Evolutionary conservation across 2,888 invertebrate species (phyloP).

Genomic region (Uropetala carovei): DNA sequence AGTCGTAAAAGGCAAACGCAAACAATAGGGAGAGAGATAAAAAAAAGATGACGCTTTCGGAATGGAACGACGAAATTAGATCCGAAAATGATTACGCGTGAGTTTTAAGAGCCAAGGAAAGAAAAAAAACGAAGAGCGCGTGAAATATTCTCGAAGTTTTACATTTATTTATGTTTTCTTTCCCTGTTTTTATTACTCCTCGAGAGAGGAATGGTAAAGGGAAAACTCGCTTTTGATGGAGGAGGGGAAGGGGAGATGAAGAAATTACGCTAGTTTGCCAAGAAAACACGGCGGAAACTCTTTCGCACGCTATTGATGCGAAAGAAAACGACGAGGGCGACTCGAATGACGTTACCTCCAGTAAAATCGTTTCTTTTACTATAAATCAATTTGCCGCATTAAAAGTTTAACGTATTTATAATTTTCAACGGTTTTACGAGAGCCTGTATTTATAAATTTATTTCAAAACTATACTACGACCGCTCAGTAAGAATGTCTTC

Average conservation of each 20-base stretch:
- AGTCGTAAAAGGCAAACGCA: neutral
- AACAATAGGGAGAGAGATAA: slow-evolving; percentile 2
- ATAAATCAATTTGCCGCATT: too few species aligned
- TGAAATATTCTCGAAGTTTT: neutral
- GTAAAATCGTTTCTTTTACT: too few species aligned
- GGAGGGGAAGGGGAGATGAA: neutral
- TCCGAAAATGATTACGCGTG: slow-evolving; percentile 23
- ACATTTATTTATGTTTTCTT: neutral
- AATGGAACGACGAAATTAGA: slow-evolving; percentile 17
- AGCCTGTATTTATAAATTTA: too few species aligned
- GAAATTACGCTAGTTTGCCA: neutral
- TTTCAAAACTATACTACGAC: too few species aligned
- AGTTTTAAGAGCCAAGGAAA: neutral
- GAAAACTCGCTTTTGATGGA: slow-evolving; percentile 2
- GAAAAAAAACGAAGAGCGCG: neutral
- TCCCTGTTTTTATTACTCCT: neutral
- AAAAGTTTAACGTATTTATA: too few species aligned
- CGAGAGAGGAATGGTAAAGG: neutral
- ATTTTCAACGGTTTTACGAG: too few species aligned
- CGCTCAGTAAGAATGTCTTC: too few species aligned
- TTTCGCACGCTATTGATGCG: slow-evolving; percentile 17
- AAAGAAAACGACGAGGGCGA: neutral
- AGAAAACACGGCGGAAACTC: neutral
- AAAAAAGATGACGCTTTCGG: neutral
- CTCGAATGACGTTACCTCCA: too few species aligned